phyloP scores from a whole-genome alignment of 2,797 vertebrate genomes.

The Passerculus sandwichensis region DNA sequence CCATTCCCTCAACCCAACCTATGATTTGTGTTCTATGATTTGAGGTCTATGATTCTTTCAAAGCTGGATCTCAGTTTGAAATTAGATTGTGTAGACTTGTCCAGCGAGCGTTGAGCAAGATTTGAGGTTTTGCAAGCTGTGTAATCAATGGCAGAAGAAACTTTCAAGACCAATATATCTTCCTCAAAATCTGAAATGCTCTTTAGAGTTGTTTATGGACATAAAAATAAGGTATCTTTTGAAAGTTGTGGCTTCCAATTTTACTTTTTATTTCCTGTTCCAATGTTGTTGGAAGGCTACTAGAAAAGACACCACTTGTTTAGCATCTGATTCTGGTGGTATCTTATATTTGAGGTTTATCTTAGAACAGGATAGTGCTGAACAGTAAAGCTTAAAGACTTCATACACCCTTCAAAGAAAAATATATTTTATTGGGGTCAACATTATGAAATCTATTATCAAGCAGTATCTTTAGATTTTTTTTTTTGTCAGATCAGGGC shows the following conservation, averaged over 20 bases:
- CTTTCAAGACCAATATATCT: fast-evolving
- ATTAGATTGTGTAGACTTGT: not conserved
- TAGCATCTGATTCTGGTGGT: not conserved
- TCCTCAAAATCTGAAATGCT: not conserved
- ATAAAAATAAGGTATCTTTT: not conserved
- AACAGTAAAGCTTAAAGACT: not conserved
- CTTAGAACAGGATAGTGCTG: not conserved
- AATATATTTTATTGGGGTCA: not conserved
- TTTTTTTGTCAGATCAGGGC: not conserved
- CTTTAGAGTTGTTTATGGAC: not conserved
- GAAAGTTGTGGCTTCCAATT: not conserved
- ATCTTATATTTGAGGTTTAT: not conserved
- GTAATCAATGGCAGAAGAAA: not conserved
- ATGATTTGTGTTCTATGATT: not conserved
- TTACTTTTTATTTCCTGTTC: not conserved
- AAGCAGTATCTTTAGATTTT: not conserved
- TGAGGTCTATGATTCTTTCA: not conserved
- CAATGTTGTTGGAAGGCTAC: not conserved
- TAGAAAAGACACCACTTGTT: not conserved
- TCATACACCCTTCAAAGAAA: not conserved
- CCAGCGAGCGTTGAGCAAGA: not conserved
- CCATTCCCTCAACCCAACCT: not conserved
- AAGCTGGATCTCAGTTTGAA: not conserved
- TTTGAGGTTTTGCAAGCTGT: not conserved
- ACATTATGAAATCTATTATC: not conserved